Percentiles rank a stretch among this genome's conserved stretches.
Evolutionary conservation across 2,113 vertebrate genomes (phyloP).

Genomic region (Tetraodon nigroviridis): DNA sequence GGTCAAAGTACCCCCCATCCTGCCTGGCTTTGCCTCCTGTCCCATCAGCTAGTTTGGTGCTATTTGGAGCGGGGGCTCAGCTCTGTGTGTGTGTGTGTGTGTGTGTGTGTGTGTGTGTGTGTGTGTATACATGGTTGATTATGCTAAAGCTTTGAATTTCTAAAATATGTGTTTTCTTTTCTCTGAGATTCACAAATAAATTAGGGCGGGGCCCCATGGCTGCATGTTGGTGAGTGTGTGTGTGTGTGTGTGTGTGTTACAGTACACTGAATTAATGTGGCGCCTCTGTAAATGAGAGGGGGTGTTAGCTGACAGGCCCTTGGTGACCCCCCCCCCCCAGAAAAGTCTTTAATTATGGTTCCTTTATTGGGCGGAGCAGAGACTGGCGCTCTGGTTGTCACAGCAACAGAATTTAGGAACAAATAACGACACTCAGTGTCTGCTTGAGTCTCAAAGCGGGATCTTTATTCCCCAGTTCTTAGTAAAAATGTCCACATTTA

Average conservation of each 20-base stretch:
- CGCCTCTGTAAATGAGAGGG: conserved; percentile 50
- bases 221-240: no score
- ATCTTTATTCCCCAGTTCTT: no score
- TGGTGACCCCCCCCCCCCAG: conserved; percentile 17
- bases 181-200: conserved; percentile 45
- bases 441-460: no score
- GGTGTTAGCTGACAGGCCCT: conserved; percentile 33
- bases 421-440: no score
- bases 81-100: conserved; percentile 16
- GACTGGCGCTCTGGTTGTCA: background rate
- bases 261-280: conserved; percentile 55
- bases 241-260: no score
- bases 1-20: no score
- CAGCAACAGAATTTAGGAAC: background rate
- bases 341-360: conserved; percentile 16
- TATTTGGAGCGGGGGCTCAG: conserved; percentile 22
- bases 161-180: conserved; percentile 35
- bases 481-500: no score
- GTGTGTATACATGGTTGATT: no score
- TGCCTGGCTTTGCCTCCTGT: conserved; percentile 49
- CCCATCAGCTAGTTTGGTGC: conserved; percentile 39
- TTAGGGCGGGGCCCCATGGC: conserved; percentile 39
- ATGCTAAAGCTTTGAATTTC: conserved; percentile 58
- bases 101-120: conserved; percentile 7
- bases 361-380: background rate